A percentile compares a stretch with the other conserved stretches of the same genome.
These are phyloP conservation scores for Amaurobius ferox DNA, from an alignment of 2,888 invertebrate genomes.

Conservation along the genomic window DNA sequence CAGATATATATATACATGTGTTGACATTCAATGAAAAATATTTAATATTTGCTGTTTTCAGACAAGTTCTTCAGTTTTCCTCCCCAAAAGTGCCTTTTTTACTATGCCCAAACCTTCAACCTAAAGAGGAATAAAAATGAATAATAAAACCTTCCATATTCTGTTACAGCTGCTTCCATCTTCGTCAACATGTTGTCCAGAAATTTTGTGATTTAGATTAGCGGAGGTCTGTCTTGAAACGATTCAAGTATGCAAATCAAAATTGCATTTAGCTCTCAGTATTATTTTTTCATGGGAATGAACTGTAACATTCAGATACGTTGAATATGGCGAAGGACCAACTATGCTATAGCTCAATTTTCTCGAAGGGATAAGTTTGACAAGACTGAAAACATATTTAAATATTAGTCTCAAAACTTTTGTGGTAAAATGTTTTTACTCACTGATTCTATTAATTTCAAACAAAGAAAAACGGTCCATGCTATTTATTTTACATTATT, in stretches of 20 bases:
- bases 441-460: background rate
- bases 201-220: conserved; percentile 27
- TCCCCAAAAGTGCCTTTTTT: conserved; percentile 69
- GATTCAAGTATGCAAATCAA: conserved; percentile 25
- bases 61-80: conserved; percentile 64
- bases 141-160: conserved; percentile 32
- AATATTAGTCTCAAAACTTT: background rate
- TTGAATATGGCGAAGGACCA: conserved; percentile 45
- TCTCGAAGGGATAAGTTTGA: background rate
- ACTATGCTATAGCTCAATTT: conserved; percentile 21
- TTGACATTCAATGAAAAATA: conserved; percentile 36
- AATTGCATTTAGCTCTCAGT: conserved; percentile 36
- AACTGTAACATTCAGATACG: conserved; percentile 21
- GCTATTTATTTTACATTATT: background rate
- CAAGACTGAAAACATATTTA: background rate
- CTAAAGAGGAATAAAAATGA: background rate
- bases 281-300: conserved; percentile 47
- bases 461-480: too few relatives aligned
- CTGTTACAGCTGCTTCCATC: conserved; percentile 45
- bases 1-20: conserved; percentile 45
- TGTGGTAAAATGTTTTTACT: background rate
- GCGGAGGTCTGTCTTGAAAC: conserved; percentile 60
- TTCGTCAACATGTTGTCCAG: conserved; percentile 20
- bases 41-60: conserved; percentile 56
- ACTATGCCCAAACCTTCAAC: conserved; percentile 39